Percentiles rank a stretch among this genome's conserved stretches.
These are phyloP conservation scores for Ligdia adustata DNA, from an alignment of 2,888 invertebrate species.

Conservation along the genomic window DNA sequence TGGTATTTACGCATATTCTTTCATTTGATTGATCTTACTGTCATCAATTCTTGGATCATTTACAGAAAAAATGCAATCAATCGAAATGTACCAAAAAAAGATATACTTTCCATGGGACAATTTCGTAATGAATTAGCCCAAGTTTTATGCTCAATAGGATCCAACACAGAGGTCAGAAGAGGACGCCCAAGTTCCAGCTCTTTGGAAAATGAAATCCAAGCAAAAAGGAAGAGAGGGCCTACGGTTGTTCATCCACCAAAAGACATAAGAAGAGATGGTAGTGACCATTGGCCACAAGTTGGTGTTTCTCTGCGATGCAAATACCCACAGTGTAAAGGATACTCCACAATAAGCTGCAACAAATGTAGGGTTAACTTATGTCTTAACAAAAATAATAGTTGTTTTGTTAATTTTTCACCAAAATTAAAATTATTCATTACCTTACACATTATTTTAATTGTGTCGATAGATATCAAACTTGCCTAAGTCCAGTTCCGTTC, in stretches of 20 bases:
- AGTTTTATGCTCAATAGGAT: slow-evolving; percentile 18
- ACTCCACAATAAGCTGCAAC: too few species aligned
- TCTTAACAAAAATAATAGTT: too few species aligned
- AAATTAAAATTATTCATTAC: too few species aligned
- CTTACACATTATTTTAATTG: too few species aligned
- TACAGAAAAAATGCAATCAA: slow-evolving; percentile 43
- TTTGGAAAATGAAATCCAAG: too few species aligned
- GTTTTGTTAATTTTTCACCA: too few species aligned
- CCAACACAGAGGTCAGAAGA: slow-evolving; percentile 23
- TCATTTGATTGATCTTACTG: too few species aligned
- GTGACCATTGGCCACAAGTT: slow-evolving; percentile 30
- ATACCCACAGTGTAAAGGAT: too few species aligned
- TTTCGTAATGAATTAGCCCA: slow-evolving; percentile 30
- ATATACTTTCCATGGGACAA: slow-evolving; percentile 11
- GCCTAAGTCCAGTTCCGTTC: background rate
- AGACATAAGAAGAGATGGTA: slow-evolving; percentile 27
- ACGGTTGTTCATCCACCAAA: slow-evolving; percentile 29
- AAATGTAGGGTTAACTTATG: slow-evolving; percentile 1
- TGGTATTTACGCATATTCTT: slow-evolving; percentile 11
- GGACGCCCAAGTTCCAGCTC: slow-evolving; percentile 32
- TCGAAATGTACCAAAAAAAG: slow-evolving; percentile 37
- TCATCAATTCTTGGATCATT: slow-evolving; percentile 46
- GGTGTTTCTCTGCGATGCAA: too few species aligned
- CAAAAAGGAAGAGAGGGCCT: slow-evolving; percentile 37
- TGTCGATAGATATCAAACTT: too few species aligned